Percentiles rank a stretch among this genome's conserved stretches.
phyloP scores from a whole-genome alignment of 35 echinoderm and acorn worm genomes.

The Holothuria glaberrima region DNA sequence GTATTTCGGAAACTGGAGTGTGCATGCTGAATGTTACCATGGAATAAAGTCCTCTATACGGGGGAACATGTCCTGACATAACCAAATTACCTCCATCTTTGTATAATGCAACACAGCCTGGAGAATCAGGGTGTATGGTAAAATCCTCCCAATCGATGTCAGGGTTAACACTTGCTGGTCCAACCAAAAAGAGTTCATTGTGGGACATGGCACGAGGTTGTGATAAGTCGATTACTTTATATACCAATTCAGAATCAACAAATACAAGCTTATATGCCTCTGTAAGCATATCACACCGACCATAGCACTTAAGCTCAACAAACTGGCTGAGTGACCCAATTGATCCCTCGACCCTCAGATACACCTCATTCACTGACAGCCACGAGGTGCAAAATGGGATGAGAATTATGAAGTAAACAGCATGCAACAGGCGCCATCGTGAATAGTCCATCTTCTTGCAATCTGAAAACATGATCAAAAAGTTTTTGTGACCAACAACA shows the following conservation, averaged over 20 bases:
- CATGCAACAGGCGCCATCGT: not conserved
- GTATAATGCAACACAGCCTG: conserved; percentile 13
- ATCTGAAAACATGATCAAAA: too few relatives aligned
- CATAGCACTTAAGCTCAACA: conserved; percentile 27
- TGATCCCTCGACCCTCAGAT: conserved; percentile 4
- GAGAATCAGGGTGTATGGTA: conserved; percentile 28
- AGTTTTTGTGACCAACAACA: too few relatives aligned
- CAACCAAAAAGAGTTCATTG: conserved; percentile 4
- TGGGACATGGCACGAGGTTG: not conserved
- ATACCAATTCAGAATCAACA: not conserved
- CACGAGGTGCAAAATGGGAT: not conserved
- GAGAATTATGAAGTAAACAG: not conserved
- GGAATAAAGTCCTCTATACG: not conserved
- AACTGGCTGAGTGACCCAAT: not conserved
- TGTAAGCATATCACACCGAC: not conserved
- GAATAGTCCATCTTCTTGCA: not conserved
- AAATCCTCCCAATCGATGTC: conserved; percentile 26
- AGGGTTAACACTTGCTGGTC: conserved; percentile 18
- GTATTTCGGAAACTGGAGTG: not conserved
- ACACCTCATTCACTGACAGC: conserved; percentile 8
- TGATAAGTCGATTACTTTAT: conserved; percentile 16
- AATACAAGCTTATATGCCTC: conserved; percentile 27
- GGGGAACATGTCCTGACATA: not conserved
- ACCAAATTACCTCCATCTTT: not conserved
- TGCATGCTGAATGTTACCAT: not conserved